phyloP scores from a whole-genome alignment of 64 coral and sea anemone species.

The Stichodactyla mertensii region DNA sequence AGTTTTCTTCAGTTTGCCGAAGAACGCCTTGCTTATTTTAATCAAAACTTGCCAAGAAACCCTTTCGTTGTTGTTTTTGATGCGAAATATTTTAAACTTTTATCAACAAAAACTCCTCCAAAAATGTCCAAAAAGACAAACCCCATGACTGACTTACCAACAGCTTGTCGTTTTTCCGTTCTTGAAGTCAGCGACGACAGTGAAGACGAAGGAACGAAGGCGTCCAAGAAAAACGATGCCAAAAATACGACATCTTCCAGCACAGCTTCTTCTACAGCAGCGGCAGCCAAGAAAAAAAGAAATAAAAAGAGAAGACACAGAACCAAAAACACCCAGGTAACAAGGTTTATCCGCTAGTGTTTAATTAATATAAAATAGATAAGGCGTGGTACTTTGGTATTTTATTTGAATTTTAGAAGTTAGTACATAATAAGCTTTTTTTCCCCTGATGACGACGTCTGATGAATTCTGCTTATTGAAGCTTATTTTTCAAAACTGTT shows the following conservation, averaged over 20 bases:
- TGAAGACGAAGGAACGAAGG: conserved; percentile 5
- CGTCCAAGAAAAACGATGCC: conserved; percentile 13
- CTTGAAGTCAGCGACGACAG: conserved; percentile 47
- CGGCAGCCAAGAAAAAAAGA: conserved; percentile 35
- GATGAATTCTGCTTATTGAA: too few species aligned
- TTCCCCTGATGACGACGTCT: too few species aligned
- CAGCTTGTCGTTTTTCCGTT: conserved; percentile 51
- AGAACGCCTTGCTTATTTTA: neutral
- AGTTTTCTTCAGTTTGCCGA: neutral
- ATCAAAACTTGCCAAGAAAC: conserved; percentile 1
- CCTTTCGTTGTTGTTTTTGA: neutral
- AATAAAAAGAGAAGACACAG: conserved; percentile 34
- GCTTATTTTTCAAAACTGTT: too few species aligned
- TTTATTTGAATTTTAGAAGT: neutral
- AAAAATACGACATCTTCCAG: conserved; percentile 13
- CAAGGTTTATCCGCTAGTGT: neutral
- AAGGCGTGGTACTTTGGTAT: neutral
- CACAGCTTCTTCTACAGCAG: neutral
- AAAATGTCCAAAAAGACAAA: conserved; percentile 23
- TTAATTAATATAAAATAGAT: neutral
- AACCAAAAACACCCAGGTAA: conserved; percentile 29
- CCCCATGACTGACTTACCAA: conserved; percentile 30
- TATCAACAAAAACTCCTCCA: neutral
- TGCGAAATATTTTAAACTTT: neutral
- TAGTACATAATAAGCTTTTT: neutral